These are phyloP conservation scores for Carollia perspicillata DNA, from an alignment of 2,113 vertebrate species.

Conservation along the genomic window DNA sequence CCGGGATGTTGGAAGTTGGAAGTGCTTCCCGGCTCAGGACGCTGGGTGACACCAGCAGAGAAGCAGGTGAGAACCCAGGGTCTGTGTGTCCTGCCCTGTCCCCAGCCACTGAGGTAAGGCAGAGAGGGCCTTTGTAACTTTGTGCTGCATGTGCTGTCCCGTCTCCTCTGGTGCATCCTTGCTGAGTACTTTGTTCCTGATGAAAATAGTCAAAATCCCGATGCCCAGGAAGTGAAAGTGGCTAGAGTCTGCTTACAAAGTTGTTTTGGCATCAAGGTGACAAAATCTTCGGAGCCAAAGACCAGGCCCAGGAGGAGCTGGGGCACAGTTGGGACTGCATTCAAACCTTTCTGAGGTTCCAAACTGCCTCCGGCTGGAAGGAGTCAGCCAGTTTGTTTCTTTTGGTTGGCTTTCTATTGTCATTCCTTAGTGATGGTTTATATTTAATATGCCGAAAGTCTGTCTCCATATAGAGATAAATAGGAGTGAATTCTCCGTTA, in stretches of 20 bases:
- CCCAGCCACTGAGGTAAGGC: neutral
- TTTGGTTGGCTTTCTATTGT: neutral
- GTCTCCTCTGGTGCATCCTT: neutral
- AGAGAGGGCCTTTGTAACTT: neutral
- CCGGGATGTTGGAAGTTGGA: neutral
- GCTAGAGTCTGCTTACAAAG: neutral
- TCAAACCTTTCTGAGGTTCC: neutral
- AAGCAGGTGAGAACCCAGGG: neutral
- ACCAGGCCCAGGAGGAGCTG: neutral
- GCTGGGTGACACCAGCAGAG: neutral
- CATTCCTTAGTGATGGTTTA: neutral
- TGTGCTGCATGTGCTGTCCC: rapidly evolving
- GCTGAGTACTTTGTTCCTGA: neutral
- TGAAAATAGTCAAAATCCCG: neutral
- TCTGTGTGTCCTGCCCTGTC: neutral
- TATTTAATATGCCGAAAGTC: neutral
- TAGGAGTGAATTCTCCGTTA: neutral
- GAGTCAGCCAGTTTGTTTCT: neutral
- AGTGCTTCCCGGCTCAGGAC: neutral
- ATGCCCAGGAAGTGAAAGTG: neutral
- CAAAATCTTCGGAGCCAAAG: neutral
- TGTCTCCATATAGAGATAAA: neutral
- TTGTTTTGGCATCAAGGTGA: neutral
- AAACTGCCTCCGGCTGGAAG: neutral
- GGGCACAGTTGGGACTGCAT: neutral